Evolutionary conservation across 2,888 invertebrate species (phyloP), one percentile per base, ranked within the genome.

Genomic region (Drosophila parthenogenetica): DNA sequence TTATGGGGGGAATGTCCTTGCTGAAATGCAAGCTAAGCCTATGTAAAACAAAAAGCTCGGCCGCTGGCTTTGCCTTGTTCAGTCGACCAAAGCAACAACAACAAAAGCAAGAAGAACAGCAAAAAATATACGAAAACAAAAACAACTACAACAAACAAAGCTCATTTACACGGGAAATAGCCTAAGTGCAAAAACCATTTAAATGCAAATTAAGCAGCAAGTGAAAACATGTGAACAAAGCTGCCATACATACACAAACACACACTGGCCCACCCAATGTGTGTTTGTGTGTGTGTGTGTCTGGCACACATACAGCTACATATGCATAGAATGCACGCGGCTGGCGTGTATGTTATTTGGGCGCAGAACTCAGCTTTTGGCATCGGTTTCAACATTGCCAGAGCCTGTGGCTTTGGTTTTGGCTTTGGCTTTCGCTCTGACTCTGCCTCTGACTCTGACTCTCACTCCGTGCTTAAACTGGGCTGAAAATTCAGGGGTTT

Each of bases 161-260:
- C 85, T 87, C 89, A 90, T 90, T 90, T 90, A 87, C 87, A 90
- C 84, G 84, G 90, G 90, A 90, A 90, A 89, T 90, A 79, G 89
- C 85, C 83, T 81, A 89, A 89, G 87, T 90, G 89, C 77, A 90
- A 90, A 90, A 90, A 89, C 90, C 89, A 90, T 90, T 90, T 90
- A 90, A 90, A 90, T 90, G 90, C 90, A 90, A 90, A 90, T 90
- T 90, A 90, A 87, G 77, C 83, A 83, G 85, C 87, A 89, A 90
- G 87, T 90, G 90, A 86, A 90, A 90, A 90, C 89, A 90, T 89
- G 87, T 90, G 89, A 89, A 85, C 85, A 84, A 73, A 85, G 86
- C 77, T 76, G 70, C 65, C 73, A 39, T 13, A 60, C 40, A 43
- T 42, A 17, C 19, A 60, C 40, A 43, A 39, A 17, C 19, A 49